phyloP scores from a whole-genome alignment of 2,888 invertebrate species.

The Meteorus colon region DNA sequence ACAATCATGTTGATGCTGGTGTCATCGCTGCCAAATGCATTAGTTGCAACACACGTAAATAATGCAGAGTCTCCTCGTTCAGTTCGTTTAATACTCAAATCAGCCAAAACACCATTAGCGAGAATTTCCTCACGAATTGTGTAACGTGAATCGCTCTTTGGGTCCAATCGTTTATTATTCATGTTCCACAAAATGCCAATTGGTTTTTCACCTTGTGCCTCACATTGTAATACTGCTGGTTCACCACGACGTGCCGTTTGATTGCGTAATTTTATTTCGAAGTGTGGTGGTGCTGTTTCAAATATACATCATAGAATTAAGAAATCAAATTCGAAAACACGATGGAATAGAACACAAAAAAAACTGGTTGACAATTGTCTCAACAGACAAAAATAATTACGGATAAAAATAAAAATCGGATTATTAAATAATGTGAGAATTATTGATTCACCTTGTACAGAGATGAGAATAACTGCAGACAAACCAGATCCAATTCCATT shows the following conservation, averaged over 20 bases:
- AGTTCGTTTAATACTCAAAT: constrained; percentile 90
- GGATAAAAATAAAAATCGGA: too few relatives aligned
- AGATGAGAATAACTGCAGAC: constrained; percentile 94
- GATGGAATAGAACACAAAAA: too few relatives aligned
- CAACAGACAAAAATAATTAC: too few relatives aligned
- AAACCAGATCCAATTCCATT: constrained; percentile 96
- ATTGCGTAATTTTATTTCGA: constrained; percentile 92
- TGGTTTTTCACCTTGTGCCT: constrained; percentile 95
- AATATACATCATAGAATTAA: neutral
- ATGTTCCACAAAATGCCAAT: constrained; percentile 96
- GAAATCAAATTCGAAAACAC: too few relatives aligned
- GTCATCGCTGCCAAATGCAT: constrained; percentile 94
- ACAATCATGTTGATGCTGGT: constrained; percentile 97
- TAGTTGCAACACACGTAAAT: constrained; percentile 94
- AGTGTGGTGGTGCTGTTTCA: constrained; percentile 89
- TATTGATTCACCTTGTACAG: constrained; percentile 85
- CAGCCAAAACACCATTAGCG: constrained; percentile 90
- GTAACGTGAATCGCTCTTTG: constrained; percentile 90
- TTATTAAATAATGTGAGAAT: neutral
- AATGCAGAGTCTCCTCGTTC: constrained; percentile 92
- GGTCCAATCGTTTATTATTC: constrained; percentile 93
- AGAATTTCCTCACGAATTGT: constrained; percentile 91
- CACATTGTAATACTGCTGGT: constrained; percentile 92
- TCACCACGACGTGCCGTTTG: constrained; percentile 93
- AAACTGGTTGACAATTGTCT: too few relatives aligned